phyloP scores from a whole-genome alignment of 2,113 vertebrate species.

The Myiagra hebetior region DNA sequence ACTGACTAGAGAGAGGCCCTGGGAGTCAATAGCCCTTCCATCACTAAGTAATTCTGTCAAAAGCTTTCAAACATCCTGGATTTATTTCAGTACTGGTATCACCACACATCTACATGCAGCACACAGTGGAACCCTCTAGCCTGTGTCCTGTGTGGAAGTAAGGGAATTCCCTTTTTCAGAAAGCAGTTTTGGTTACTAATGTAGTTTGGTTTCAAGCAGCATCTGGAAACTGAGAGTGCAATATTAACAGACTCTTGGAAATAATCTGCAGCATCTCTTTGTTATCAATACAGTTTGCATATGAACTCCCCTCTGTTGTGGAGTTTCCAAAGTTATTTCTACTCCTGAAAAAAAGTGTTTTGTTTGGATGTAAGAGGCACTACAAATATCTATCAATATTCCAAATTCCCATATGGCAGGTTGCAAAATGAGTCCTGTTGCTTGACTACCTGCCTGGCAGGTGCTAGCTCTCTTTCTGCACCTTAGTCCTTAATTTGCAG shows the following conservation, averaged over 20 bases:
- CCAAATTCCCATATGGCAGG: background rate
- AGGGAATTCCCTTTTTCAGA: background rate
- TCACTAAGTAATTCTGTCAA: background rate
- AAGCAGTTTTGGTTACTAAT: slow-evolving; percentile 2
- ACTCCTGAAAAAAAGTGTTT: background rate
- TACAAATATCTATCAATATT: background rate
- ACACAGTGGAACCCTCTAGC: background rate
- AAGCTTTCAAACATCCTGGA: background rate
- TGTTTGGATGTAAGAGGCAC: slow-evolving; percentile 17
- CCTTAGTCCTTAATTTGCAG: slow-evolving; percentile 80
- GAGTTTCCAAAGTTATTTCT: background rate
- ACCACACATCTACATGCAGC: background rate
- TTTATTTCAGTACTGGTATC: background rate
- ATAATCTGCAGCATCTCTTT: slow-evolving; percentile 16
- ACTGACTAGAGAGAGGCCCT: background rate
- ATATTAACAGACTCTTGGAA: background rate
- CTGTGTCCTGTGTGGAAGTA: background rate
- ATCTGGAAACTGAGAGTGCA: slow-evolving; percentile 36
- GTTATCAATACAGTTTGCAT: background rate
- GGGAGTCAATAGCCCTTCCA: background rate
- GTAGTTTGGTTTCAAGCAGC: slow-evolving; percentile 16
- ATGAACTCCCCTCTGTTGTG: background rate
- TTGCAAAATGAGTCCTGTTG: background rate
- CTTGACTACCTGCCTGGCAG: background rate
- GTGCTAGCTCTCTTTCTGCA: slow-evolving; percentile 79